Evolutionary conservation across 2,888 invertebrate species (phyloP).

Genomic region (Dynastes tityus): DNA sequence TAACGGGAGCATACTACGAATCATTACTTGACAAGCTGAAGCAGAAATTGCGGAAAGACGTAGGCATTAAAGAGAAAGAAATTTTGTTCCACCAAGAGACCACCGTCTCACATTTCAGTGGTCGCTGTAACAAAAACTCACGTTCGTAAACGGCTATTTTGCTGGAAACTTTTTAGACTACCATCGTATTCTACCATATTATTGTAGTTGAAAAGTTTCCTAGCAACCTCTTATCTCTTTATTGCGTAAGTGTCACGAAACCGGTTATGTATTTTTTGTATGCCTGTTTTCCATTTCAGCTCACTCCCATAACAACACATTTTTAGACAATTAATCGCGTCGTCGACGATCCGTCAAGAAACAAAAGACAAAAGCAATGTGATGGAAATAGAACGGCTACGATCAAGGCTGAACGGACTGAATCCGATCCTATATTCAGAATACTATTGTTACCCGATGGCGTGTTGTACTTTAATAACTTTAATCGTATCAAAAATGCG

Average conservation of each 20-base stretch:
- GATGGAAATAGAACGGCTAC: slow-evolving; percentile 31
- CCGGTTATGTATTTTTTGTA: slow-evolving; percentile 31
- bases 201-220: background rate
- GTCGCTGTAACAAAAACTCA: no score
- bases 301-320: slow-evolving; percentile 16
- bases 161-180: no score
- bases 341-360: slow-evolving; percentile 39
- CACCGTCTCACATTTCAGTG: no score
- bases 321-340: slow-evolving; percentile 36
- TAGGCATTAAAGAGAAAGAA: no score
- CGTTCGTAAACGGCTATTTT: no score
- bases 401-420: slow-evolving; percentile 37
- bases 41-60: no score
- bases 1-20: no score
- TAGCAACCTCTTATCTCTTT: slow-evolving; percentile 1
- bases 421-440: background rate
- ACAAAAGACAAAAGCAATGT: slow-evolving; percentile 36
- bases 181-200: background rate
- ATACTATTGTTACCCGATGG: slow-evolving; percentile 22
- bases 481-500: background rate
- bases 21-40: no score
- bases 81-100: no score
- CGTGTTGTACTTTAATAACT: background rate
- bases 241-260: slow-evolving; percentile 38
- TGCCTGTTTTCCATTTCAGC: slow-evolving; percentile 27